Conservation (phyloP, 2,888 invertebrate species). For the Diplazon laetatorius region DNA sequence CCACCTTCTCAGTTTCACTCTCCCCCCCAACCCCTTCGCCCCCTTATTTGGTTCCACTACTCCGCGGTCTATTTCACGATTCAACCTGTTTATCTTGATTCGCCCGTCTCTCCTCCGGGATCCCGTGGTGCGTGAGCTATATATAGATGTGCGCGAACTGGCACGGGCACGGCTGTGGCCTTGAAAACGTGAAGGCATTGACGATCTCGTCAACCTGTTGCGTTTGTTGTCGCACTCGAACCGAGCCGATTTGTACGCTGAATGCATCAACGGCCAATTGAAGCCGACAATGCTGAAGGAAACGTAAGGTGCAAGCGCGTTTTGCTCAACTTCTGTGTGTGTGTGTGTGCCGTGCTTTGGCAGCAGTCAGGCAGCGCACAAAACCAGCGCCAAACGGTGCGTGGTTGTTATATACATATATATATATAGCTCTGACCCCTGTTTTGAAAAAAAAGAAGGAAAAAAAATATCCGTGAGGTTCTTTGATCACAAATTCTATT, state of each 20-base stretch:
- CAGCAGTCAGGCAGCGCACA: conserved; percentile 7
- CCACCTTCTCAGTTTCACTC: conserved; percentile 39
- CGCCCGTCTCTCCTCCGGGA: conserved; percentile 51
- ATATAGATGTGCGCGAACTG: conserved; percentile 31
- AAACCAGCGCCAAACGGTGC: conserved; percentile 3
- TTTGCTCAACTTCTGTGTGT: conserved; percentile 36
- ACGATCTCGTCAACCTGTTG: conserved; percentile 77
- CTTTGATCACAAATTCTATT: conserved; percentile 81
- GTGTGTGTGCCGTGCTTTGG: conserved; percentile 21
- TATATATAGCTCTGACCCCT: conserved; percentile 69
- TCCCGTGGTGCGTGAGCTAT: conserved; percentile 40
- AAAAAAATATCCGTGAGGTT: conserved; percentile 70
- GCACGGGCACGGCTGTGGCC: conserved; percentile 52
- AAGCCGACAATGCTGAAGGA: conserved; percentile 72
- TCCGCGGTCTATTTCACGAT: conserved; percentile 58
- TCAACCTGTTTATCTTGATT: conserved; percentile 63
- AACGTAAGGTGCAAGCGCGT: conserved; percentile 73
- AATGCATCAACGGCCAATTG: conserved; percentile 80
- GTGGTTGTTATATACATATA: no score
- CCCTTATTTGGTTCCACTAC: conserved; percentile 29
- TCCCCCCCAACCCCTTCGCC: conserved; percentile 5
- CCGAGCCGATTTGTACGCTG: conserved; percentile 80
- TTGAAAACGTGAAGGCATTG: conserved; percentile 56
- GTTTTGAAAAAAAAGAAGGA: conserved; percentile 72
- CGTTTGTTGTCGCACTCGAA: conserved; percentile 78